Conservation (phyloP, 2,113 vertebrate species). For the Pogonocichla stellata region DNA sequence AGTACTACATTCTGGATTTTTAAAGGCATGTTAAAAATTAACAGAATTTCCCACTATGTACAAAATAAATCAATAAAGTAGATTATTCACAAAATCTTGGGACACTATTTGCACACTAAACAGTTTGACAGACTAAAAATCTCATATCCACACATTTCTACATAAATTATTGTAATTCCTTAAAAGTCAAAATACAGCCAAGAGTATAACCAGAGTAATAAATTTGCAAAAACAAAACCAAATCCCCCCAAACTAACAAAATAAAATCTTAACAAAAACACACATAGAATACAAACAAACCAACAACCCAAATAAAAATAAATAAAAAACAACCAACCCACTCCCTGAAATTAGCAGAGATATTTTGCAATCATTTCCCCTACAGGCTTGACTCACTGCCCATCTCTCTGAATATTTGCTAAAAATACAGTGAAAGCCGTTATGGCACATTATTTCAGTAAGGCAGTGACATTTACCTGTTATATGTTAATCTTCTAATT, state of each 20-base stretch:
- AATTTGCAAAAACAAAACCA: neutral
- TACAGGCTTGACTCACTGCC: neutral
- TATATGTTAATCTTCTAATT: neutral
- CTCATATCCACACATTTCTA: neutral
- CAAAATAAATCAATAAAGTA: neutral
- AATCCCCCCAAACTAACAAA: neutral
- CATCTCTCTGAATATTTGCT: neutral
- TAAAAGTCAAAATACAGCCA: slow-evolving; percentile 5
- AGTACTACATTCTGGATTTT: neutral
- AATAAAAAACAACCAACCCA: neutral
- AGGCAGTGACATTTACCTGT: neutral
- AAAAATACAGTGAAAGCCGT: neutral
- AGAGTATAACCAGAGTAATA: neutral
- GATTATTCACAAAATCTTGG: neutral
- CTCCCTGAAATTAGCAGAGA: neutral
- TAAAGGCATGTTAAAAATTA: neutral
- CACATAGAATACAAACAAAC: neutral
- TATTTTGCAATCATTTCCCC: neutral
- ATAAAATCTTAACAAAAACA: neutral
- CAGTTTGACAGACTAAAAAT: neutral
- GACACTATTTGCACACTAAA: neutral
- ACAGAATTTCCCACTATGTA: neutral
- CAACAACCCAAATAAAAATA: neutral
- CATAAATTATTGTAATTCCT: slow-evolving; percentile 1
- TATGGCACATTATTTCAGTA: neutral